These are phyloP conservation scores for Porites evermanni DNA, from an alignment of 92 coral and sea anemone genomes.

Conservation along the genomic window DNA sequence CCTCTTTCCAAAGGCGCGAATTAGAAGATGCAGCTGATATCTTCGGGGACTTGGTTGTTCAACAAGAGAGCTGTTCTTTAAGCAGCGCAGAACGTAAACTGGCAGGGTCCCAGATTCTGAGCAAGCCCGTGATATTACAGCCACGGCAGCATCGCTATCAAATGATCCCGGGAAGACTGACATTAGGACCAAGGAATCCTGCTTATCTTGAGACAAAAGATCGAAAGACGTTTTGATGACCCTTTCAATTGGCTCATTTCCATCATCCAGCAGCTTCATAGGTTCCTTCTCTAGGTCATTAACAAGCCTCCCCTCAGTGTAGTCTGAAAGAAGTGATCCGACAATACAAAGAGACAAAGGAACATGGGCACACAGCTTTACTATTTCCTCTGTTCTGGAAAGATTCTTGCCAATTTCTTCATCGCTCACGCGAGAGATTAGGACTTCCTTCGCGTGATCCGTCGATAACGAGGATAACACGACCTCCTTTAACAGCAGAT, in stretches of 20 bases:
- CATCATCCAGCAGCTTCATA: conserved; percentile 20
- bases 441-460: neutral
- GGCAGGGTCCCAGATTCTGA: neutral
- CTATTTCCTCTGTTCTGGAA: conserved; percentile 16
- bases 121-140: conserved; percentile 7
- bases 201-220: conserved; percentile 10
- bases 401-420: neutral
- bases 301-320: conserved; percentile 21
- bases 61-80: conserved; percentile 24
- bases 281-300: conserved; percentile 41
- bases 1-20: conserved; percentile 21
- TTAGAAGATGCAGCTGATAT: conserved; percentile 32
- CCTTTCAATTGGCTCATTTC: neutral
- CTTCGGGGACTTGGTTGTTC: conserved; percentile 3
- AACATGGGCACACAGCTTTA: conserved; percentile 50
- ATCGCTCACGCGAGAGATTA: conserved; percentile 13
- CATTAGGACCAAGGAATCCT: conserved; percentile 32
- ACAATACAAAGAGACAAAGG: conserved; percentile 67
- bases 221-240: conserved; percentile 54
- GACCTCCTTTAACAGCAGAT: neutral
- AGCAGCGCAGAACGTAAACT: neutral
- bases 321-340: conserved; percentile 48
- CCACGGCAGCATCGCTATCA: conserved; percentile 44
- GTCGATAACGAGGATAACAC: neutral
- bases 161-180: conserved; percentile 60